Evolutionary conservation across 2,888 invertebrate species (phyloP).

Genomic region (Napeogenes sylphis): DNA sequence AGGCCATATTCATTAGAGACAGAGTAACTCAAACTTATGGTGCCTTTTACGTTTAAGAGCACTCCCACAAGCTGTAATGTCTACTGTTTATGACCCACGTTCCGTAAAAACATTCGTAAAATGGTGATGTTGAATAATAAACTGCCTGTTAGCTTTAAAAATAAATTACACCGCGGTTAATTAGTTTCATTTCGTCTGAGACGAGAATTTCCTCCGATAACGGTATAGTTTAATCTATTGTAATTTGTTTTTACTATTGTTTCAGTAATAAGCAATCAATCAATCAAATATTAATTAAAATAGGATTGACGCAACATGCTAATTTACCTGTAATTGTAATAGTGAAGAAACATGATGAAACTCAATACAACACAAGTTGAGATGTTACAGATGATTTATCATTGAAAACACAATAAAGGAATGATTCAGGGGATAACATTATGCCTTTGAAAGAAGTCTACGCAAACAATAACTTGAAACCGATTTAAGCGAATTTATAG

Average conservation of each 20-base stretch:
- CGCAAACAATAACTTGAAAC: conserved; percentile 45
- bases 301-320: too few species aligned
- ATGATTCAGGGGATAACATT: conserved; percentile 43
- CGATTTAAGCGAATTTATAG: conserved; percentile 55
- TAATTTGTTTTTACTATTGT: too few species aligned
- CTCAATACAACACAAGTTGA: conserved; percentile 18
- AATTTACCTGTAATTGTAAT: background rate
- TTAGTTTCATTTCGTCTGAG: background rate
- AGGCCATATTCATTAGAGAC: conserved; percentile 68
- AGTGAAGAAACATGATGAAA: conserved; percentile 13
- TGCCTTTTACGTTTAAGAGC: conserved; percentile 68
- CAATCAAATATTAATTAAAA: too few species aligned
- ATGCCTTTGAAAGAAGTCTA: conserved; percentile 45
- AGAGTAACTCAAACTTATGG: conserved; percentile 69
- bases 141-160: conserved; percentile 21
- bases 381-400: conserved; percentile 30
- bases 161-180: background rate
- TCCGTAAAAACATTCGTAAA: conserved; percentile 28
- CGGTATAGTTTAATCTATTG: too few species aligned
- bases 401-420: conserved; percentile 34
- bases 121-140: conserved; percentile 32
- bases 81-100: conserved; percentile 35
- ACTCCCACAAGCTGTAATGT: conserved; percentile 40
- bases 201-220: background rate
- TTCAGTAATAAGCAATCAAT: too few species aligned